These are phyloP conservation scores for Serrognathus titanus DNA, from an alignment of 2,888 invertebrate species.

Conservation along the genomic window DNA sequence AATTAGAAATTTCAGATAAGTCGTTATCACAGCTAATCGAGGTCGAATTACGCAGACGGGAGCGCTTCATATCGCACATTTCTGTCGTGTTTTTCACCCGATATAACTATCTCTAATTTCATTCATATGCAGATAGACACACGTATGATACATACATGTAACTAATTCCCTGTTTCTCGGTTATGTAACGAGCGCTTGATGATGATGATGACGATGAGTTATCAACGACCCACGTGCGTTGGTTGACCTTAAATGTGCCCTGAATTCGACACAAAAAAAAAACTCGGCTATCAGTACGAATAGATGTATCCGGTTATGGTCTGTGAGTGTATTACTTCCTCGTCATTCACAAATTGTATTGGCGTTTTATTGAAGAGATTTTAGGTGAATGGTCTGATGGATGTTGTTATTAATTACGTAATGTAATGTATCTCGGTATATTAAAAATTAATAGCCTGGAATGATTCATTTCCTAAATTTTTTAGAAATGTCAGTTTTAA, in stretches of 20 bases:
- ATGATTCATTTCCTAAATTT: too few relatives aligned
- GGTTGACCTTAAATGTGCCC: conserved; percentile 29
- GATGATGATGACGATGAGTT: conserved; percentile 14
- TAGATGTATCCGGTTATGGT: neutral
- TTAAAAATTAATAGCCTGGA: too few relatives aligned
- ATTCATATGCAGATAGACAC: neutral
- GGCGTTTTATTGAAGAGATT: neutral
- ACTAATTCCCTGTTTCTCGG: neutral
- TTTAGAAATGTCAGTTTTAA: too few relatives aligned
- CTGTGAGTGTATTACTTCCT: neutral
- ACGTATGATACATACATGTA: neutral
- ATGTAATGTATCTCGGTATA: too few relatives aligned
- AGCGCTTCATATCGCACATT: too few relatives aligned
- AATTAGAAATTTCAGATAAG: neutral
- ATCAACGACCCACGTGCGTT: conserved; percentile 30
- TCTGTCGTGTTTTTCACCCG: too few relatives aligned
- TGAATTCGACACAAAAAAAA: conserved; percentile 19
- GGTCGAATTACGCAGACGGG: neutral
- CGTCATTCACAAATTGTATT: neutral
- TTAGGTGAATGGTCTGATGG: too few relatives aligned
- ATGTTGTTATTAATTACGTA: too few relatives aligned
- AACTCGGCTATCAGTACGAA: neutral
- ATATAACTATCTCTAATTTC: neutral
- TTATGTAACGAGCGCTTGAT: neutral
- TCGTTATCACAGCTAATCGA: neutral